Evolutionary conservation across 2,797 vertebrate species (phyloP), one percentile per base, ranked within the genome.

Genomic region (Thunnus albacares): DNA sequence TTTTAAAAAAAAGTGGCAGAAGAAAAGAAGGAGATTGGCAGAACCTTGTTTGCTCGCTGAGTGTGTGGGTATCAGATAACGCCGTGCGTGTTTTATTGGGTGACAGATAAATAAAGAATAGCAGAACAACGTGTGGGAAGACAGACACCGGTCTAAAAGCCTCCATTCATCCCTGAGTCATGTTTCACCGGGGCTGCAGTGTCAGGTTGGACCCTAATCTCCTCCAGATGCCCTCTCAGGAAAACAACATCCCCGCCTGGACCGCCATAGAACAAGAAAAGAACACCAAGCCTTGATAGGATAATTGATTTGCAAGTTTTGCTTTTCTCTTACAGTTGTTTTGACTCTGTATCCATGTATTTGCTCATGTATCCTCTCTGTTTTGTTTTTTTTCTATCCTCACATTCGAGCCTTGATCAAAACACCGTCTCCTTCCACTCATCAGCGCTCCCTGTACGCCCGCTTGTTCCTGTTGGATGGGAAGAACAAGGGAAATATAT

Each of bases 71-170:
- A 89, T 94, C 90, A 77, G 83, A 90, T 92, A 84, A 85, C 86
- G 53, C 28, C 0, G 22, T 63, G 77, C 79, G 68, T 90, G 93
- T 92, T 94, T 95, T 93, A 95, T 90, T 92, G 92, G 91, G 92
- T 94, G 94, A 92, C 51, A 65, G 90, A 93, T 87, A 94, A 95
- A 94, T 93, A 94, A 95, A 94, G 90, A 91, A 90, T 78, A 92
- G 89, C 89, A 86, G 84, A 87, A 79, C 87, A 86, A 90, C 75
- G 86, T 93, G 92, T 94, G 91, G 87, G 91, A 90, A 93, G 91
- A 92, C 84, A 92, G 87, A 91, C 93, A 84, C 61, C 30, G 82
- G 79, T 81, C 87, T 91, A 78, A 92, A 93, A 92, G 89, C 88
- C 87, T 81, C 86, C 86, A 92, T 92, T 94, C 93, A 90, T 91